Evolutionary conservation across 2,888 invertebrate species (phyloP), one percentile per base, ranked within the genome.

Genomic region (Agrotis puta): DNA sequence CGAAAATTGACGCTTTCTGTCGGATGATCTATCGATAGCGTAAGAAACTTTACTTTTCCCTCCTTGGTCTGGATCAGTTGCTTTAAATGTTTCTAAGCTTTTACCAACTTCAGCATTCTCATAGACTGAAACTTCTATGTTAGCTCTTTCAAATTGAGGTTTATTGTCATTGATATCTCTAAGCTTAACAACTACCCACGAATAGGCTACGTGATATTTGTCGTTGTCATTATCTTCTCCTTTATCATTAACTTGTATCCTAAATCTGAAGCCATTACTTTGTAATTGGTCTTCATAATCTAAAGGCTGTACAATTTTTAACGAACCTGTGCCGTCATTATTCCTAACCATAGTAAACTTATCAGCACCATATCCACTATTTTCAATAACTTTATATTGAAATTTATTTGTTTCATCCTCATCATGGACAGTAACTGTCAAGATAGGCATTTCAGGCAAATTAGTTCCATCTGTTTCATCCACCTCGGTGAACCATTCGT

Each of bases 151-250:
- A 92, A 99, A 99, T 89, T 98, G 98, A 7, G 99, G 99, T 92
- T 98, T 98, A 96, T 99, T 99, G 97, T 99, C 99, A 96, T 99
- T 99, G 86, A 98, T 98, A 92, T 99, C 99, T 75, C 98, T 97
- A 74, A 99, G 96, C 90, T 98, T 98, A 45, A 99, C 98, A 78
- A 98, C 98, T 70, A 99, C 99, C 98, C 98, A 99, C 2, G 99
- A 99, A 94, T 98, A 98, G 76, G 99, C 99, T 81, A 99, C 98
- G 95, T 99, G 99, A 91, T 99, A 98, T 93, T 99, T 99, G 93
- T 99, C 99, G 94, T 98, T 98, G 95, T 98, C 98, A 90, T 98
- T 98, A 91, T 99, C 98, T 95, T 99, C 99, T 43, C 98, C 99
- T 97, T 98, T 98, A 91, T 99, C 98, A 89, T 98, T 98, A 76